Conservation (phyloP, 2,888 invertebrate species). For the Aleiodes alternator region DNA sequence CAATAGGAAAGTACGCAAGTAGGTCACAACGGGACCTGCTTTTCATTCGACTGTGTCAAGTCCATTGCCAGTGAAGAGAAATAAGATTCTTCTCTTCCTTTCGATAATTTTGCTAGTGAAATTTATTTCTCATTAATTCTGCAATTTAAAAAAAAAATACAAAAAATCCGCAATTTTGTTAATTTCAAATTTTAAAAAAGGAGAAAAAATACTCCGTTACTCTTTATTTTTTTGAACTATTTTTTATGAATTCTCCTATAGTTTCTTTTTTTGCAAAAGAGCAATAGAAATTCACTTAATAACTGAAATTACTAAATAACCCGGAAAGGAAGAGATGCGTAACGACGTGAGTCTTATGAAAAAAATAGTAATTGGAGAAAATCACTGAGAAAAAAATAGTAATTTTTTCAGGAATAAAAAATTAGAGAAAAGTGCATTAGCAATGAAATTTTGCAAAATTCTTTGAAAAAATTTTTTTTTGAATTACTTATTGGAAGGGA, state of each 20-base stretch:
- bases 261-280: conserved; percentile 2
- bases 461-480: background rate
- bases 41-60: conserved; percentile 69
- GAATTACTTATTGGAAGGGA: background rate
- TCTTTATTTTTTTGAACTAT: background rate
- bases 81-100: conserved; percentile 41
- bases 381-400: no score
- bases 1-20: conserved; percentile 69
- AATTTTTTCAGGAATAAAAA: no score
- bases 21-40: conserved; percentile 74
- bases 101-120: conserved; percentile 46
- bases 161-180: conserved; percentile 21
- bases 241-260: background rate
- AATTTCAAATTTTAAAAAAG: background rate
- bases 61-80: conserved; percentile 53
- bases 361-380: conserved; percentile 43
- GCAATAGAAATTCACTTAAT: conserved; percentile 51
- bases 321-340: conserved; percentile 58
- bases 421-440: background rate
- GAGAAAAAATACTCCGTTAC: background rate
- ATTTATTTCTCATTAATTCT: conserved; percentile 40
- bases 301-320: conserved; percentile 51
- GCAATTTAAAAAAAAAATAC: background rate
- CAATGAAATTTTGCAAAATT: conserved; percentile 18
- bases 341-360: conserved; percentile 33